Conservation (phyloP, 2,888 invertebrate species). For the Nymphalis polychloros region DNA sequence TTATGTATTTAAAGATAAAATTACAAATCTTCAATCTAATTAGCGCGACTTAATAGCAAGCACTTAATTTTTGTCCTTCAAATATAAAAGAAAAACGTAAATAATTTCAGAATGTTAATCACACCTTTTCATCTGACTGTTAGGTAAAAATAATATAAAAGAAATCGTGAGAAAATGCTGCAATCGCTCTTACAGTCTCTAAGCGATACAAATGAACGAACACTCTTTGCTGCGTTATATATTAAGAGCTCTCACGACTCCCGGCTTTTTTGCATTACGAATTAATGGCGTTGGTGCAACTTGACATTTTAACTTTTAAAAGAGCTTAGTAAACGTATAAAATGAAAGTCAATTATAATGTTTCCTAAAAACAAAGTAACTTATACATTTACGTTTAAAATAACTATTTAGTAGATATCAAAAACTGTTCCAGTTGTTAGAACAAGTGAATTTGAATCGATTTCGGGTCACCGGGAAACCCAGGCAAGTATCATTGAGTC, state of each 20-base stretch:
- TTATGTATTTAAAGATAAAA: no score
- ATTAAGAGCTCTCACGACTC: constrained; percentile 41
- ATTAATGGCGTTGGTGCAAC: constrained; percentile 43
- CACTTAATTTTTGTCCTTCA: background rate
- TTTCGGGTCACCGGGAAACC: no score
- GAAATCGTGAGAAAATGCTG: constrained; percentile 24
- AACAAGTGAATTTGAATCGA: no score
- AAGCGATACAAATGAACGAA: constrained; percentile 52
- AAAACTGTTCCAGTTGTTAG: no score
- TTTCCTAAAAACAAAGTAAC: no score
- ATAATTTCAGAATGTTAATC: constrained; percentile 24
- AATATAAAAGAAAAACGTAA: constrained; percentile 8
- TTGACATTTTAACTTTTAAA: constrained; percentile 40
- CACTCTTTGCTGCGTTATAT: constrained; percentile 48
- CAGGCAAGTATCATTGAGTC: no score
- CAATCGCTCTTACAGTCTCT: constrained; percentile 25
- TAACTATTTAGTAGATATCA: no score
- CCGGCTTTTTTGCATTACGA: constrained; percentile 40
- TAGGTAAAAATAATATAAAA: constrained; percentile 26
- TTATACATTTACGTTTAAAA: no score
- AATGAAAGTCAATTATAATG: no score
- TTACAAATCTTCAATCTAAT: background rate
- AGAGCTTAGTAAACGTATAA: no score
- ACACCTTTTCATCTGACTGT: constrained; percentile 24
- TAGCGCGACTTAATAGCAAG: background rate